These are phyloP conservation scores for Microtus pennsylvanicus DNA, from an alignment of 2,113 vertebrate species.

Conservation along the genomic window DNA sequence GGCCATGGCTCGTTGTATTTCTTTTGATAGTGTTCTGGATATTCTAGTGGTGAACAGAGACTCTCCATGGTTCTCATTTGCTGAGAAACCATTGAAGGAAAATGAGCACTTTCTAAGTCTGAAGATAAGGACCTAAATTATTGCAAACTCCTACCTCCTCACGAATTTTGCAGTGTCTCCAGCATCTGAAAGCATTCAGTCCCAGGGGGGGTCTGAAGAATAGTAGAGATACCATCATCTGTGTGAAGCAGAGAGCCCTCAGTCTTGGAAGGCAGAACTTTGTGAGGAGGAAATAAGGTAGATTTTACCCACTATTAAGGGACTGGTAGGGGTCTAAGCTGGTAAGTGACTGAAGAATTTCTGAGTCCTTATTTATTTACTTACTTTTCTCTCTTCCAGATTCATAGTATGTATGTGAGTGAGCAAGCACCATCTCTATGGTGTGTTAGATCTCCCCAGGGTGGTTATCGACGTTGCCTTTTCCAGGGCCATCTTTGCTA, in stretches of 20 bases:
- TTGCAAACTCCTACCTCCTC: neutral
- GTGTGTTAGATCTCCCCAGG: constrained; percentile 5
- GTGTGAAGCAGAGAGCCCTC: neutral
- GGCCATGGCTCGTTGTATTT: neutral
- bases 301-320: neutral
- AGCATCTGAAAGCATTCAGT: constrained; percentile 29
- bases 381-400: neutral
- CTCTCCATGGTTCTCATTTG: neutral
- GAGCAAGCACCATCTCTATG: neutral
- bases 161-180: neutral
- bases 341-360: neutral
- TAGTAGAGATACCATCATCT: neutral
- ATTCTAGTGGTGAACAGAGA: neutral
- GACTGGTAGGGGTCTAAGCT: neutral
- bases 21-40: neutral
- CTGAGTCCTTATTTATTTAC: neutral
- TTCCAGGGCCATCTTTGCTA: neutral
- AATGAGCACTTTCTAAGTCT: constrained; percentile 50
- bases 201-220: neutral
- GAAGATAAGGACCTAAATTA: constrained; percentile 58
- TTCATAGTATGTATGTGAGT: neutral
- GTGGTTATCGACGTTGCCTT: neutral
- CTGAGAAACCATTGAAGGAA: constrained; percentile 5
- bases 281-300: neutral
- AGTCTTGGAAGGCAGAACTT: neutral